Base-by-base conservation (phyloP, 2,888 invertebrate genomes). In the Diplolepis rosae region DNA sequence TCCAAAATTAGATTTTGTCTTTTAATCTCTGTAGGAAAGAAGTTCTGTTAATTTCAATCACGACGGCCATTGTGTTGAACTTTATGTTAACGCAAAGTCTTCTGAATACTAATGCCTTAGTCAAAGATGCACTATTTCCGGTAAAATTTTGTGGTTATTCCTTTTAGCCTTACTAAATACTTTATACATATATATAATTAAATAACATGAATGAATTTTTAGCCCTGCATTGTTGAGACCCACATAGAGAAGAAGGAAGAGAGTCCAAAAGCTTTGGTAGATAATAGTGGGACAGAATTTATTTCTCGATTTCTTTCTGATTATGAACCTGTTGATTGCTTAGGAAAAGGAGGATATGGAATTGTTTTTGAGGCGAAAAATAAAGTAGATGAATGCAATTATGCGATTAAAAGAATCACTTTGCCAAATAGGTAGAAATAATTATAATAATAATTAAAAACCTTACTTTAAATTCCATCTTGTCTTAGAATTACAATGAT, bases 291-390 rank as follows among this genome's bases (percentile, higher is more conserved):
- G 1, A 69, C 51, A 22, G 84, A 83, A 73, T 89, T 88, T 75
- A 83, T 80, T 24, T 89, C 88, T 1, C 93, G 98, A 54, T 98
- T 96, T 87, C 91, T 93, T 76, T 92, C 92, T 1, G 98, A 98
- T 86, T 98, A 98, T 89, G 94, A 95, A 56, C 93, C 95, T 28
- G 90, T 97, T 32, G 91, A 93, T 74, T 95, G 95, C 79, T 90
- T 97, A 15, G 97, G 97, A 0, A 92, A 92, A 80, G 99, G 99
- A 22, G 99, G 98, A 0, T 99, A 98, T 89, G 99, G 99, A 0
- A 94, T 98, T 1, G 99, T 99, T 0, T 98, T 98, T 87, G 96
- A 98, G 87, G 98, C 96, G 0, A 93, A 92, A 85, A 98, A 98
- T 88, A 96, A 96, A 87, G 93, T 98, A 70, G 99, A 99, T 86